phyloP scores from a whole-genome alignment of 1,140 invertebrate genomes.

The Dendrolimus punctatus region DNA sequence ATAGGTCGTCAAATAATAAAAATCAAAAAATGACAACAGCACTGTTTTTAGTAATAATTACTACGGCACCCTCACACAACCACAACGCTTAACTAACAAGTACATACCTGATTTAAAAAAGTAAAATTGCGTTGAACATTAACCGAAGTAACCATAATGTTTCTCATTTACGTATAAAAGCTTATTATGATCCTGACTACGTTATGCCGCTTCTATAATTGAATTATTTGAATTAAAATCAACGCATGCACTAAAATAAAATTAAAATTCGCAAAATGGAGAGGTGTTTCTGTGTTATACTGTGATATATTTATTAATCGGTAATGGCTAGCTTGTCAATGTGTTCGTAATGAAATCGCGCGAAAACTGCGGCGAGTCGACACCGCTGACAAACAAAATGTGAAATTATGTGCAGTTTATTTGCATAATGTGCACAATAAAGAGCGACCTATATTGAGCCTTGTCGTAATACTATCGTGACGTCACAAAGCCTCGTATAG shows the following conservation, averaged over 20 bases:
- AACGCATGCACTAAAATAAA: constrained; percentile 13
- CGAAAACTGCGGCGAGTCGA: constrained; percentile 27
- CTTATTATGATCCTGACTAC: neutral
- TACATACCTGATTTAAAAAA: too few relatives aligned
- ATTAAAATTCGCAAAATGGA: constrained; percentile 26
- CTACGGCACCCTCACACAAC: too few relatives aligned
- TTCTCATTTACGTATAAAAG: too few relatives aligned
- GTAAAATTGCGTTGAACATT: too few relatives aligned
- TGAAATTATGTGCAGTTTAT: constrained; percentile 24
- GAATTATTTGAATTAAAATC: constrained; percentile 27
- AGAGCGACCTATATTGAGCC: constrained; percentile 16
- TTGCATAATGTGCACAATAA: constrained; percentile 25
- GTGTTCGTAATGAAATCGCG: constrained; percentile 43
- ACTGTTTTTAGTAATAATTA: too few relatives aligned
- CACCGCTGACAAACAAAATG: constrained; percentile 26
- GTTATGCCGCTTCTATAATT: constrained; percentile 3
- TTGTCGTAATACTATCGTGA: constrained; percentile 19
- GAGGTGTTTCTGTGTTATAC: constrained; percentile 41
- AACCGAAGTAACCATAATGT: too few relatives aligned
- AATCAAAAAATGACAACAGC: too few relatives aligned
- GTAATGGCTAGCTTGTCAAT: constrained; percentile 41
- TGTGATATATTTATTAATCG: constrained; percentile 39
- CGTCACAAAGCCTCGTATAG: constrained; percentile 16
- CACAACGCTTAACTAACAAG: too few relatives aligned
- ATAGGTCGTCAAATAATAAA: too few relatives aligned